Base-by-base conservation (phyloP, 2,888 invertebrate species). In the Diaphora mendica region DNA sequence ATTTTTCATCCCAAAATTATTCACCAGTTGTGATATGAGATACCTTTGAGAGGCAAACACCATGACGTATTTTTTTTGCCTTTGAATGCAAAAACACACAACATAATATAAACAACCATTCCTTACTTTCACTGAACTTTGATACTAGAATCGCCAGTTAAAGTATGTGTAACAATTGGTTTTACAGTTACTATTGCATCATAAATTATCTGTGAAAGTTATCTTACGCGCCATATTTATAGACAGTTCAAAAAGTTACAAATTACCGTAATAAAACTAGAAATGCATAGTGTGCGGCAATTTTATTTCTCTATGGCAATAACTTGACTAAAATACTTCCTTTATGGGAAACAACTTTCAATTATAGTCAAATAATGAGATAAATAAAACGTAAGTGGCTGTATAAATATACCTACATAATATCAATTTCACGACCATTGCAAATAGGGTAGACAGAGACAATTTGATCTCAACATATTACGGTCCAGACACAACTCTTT, bases 191-290 rank as follows among this genome's bases (percentile, higher is more conserved):
- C 17, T 62, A 62, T 26, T 30, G 30, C 30, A 30, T 26, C 8
- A 62, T 3, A 62, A 62, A 62, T 62, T 30, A 62, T 62, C 62
- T 30, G 62, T 62, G 62, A 62, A 62, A 62, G 62, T 30, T 15
- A 62, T 62, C 62, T 62, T 30, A 62, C 17, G 30, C 30, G 62
- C 17, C 2, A 26, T 30, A 62, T 13, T 30, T 62, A 30, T 30
- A 62, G 30, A 30, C 13, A 30, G 30, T 62, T 62, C 30, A 30
- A 62, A 30, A 15, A 17, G 26, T 62, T 62, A 17, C 30, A 62
- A 62, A 62, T 62, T 17, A 62, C 62, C 7, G 62, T 62, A 30
- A 62, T 62, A 62, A 62, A 62, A 62, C 62, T 30, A 62, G 30
- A 62, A 17, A 30, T 30, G 17, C 30, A 30, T 30, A 62, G 30